phyloP scores from a whole-genome alignment of 2,113 vertebrate species.

The Pseudonaja textilis region DNA sequence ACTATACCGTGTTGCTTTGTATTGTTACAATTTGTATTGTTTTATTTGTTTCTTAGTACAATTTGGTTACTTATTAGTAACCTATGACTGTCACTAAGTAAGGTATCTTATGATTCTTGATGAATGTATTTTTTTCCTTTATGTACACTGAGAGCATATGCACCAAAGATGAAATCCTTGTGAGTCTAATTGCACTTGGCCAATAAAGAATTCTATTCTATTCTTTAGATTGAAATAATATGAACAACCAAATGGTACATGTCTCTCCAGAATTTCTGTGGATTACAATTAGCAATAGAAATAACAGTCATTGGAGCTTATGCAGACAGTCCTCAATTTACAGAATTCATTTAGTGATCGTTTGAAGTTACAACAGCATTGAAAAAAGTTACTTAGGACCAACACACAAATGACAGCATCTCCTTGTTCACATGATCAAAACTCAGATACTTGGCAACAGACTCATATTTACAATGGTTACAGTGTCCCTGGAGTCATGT shows the following conservation, averaged over 20 bases:
- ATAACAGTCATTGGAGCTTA: neutral
- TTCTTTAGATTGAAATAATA: neutral
- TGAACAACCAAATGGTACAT: neutral
- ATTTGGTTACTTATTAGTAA: too few species aligned
- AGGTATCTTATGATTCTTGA: too few species aligned
- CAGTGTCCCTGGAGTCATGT: neutral
- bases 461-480: neutral
- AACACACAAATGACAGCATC: neutral
- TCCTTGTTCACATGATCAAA: neutral
- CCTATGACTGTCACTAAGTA: too few species aligned
- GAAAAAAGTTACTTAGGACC: neutral
- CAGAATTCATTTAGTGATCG: neutral
- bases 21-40: too few species aligned
- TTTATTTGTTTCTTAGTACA: too few species aligned
- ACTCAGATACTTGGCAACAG: neutral
- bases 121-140: too few species aligned
- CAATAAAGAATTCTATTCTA: too few species aligned
- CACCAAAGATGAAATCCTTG: too few species aligned
- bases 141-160: too few species aligned
- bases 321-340: neutral
- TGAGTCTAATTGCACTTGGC: too few species aligned
- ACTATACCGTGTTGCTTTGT: too few species aligned
- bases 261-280: neutral
- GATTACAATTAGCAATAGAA: neutral
- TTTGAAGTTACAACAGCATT: neutral